Evolutionary conservation across 1,140 invertebrate species (phyloP), one percentile per base, ranked within the genome.

Genomic region (Listronotus bonariensis): DNA sequence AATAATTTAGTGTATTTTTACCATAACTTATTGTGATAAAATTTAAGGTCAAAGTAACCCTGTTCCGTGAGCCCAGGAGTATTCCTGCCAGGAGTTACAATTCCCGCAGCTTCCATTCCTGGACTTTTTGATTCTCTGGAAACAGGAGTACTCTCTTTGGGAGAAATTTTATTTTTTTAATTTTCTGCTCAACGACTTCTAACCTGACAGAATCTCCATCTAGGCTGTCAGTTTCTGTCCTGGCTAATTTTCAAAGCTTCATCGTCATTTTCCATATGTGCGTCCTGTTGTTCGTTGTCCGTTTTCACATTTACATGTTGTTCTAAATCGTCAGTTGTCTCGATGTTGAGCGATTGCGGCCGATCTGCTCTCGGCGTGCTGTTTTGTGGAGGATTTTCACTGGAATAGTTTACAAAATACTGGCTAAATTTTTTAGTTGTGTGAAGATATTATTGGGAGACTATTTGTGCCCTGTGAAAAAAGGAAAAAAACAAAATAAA

Each of bases 21-120:
- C 85, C 85, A 87, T 56, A 87, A 78, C 65, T 83, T 83, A 68
- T 85, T 85, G 76, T 86, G 84, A 75, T 85, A 85, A 76, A 86
- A 87, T 71, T 87, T 86, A 34, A 87, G 77, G 79, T 87, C 84
- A 68, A 86, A 82, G 72, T 81, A 86, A 15, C 85, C 84, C 66
- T 84, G 82, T 46, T 84, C 83, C 34, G 85, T 86, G 32, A 79
- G 68, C 58, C 74, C 74, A 14, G 75, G 73, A n/a, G 76, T 74
- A 45, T 72, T 72, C 62, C 48, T 70, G 10, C 54, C 46, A 9
- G 54, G 45, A 18, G 63, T 65, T 12, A 52, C 46, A 14, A 64
- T 36, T n/a, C 61, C 61, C 15, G 54, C 63, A n/a, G 56, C 63
- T 26, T 65, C 63, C 6, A 49, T 56, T 15, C 36, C 17, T 15